Evolutionary conservation across 1,140 invertebrate genomes (phyloP).

Genomic region (Laodelphax striatellus): DNA sequence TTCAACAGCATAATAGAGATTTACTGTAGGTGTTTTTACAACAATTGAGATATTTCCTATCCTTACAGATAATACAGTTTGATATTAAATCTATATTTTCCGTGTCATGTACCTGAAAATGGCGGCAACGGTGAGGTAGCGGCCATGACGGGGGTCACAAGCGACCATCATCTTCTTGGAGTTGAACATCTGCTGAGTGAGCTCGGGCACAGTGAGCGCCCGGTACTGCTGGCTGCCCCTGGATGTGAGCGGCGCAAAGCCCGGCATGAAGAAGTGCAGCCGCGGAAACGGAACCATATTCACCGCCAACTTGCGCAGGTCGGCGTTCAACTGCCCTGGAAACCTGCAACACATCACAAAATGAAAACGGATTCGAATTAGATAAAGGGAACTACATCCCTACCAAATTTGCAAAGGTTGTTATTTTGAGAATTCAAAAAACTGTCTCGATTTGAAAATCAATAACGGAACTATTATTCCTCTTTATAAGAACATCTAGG

Average conservation of each 20-base stretch:
- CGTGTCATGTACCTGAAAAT: constrained; percentile 47
- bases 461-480: no score
- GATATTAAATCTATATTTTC: no score
- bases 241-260: constrained; percentile 88
- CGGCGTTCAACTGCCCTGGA: constrained; percentile 69
- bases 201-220: constrained; percentile 65
- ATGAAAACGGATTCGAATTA: constrained; percentile 19
- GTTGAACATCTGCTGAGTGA: constrained; percentile 78
- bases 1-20: no score
- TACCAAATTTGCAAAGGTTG: no score
- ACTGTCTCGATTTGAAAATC: no score
- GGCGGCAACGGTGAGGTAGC: constrained; percentile 70
- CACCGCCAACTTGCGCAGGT: constrained; percentile 76
- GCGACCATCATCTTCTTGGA: constrained; percentile 75
- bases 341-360: constrained; percentile 44
- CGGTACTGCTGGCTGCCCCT: constrained; percentile 69
- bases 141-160: constrained; percentile 67
- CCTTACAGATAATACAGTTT: no score
- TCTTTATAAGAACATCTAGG: no score
- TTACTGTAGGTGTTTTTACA: no score
- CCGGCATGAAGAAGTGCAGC: constrained; percentile 92
- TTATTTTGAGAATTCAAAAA: no score
- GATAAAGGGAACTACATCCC: no score
- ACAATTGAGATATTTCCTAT: no score
- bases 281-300: constrained; percentile 89